A percentile compares a stretch with the other conserved stretches of the same genome.
phyloP scores from a whole-genome alignment of 2,888 invertebrate species.

The Plebejus melissa region DNA sequence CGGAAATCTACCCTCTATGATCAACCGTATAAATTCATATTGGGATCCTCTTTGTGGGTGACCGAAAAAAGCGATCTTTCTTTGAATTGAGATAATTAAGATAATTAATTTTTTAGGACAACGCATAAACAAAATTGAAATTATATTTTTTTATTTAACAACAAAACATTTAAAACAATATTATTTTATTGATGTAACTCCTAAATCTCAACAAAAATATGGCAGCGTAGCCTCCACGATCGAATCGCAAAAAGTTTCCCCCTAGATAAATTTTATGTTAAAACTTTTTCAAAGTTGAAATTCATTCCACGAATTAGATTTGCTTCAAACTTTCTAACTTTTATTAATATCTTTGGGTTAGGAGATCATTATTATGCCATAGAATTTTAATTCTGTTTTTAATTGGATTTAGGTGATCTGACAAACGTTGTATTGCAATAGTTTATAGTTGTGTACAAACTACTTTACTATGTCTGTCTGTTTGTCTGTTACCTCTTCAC shows the following conservation, averaged over 20 bases:
- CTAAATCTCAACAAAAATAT: background rate
- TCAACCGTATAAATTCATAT: no score
- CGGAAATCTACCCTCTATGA: no score
- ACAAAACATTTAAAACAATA: background rate
- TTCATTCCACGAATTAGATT: slow-evolving; percentile 21
- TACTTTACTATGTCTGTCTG: no score
- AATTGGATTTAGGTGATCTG: background rate
- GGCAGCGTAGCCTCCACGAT: background rate
- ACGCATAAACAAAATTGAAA: no score
- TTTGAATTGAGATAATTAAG: no score
- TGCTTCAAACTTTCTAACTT: slow-evolving; percentile 8
- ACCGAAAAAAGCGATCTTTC: no score
- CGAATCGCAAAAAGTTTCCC: slow-evolving; percentile 3
- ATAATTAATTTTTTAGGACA: no score
- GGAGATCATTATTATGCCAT: background rate
- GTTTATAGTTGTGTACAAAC: no score
- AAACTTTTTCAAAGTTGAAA: slow-evolving; percentile 13
- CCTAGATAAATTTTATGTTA: slow-evolving; percentile 20
- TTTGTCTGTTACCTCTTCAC: no score
- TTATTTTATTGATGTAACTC: background rate
- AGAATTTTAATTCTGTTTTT: background rate
- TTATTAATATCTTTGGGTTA: slow-evolving; percentile 15
- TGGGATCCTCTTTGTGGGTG: no score
- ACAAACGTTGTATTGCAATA: background rate
- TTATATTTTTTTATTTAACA: no score